Evolutionary conservation across 2,113 vertebrate species (phyloP), one percentile per base, ranked within the genome.

Genomic region (Vimba vimba): DNA sequence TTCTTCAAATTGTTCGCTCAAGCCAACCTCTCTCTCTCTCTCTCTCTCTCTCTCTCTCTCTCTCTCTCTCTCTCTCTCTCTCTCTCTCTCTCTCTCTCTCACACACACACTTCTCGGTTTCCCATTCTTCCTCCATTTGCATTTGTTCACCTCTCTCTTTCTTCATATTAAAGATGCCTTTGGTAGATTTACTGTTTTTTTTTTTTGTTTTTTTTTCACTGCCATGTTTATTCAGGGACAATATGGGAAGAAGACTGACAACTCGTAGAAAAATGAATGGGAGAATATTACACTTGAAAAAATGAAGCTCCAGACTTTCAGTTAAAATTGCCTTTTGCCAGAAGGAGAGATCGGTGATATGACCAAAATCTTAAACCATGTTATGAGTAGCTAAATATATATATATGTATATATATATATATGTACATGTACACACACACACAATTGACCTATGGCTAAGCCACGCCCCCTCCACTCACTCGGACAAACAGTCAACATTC

Each of bases 1-100:
- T 30, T 93, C 86, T 76, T 86, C n/a, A 43, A 52, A 11, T 66
- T 50, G 43, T 79, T 39, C 3, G n/a, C 33, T 60, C 27, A 52
- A 27, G 17, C 10, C 19, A 12, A n/a, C 9, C 3, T 77, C 64
- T 78, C 69, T 39, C 74, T 60, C 59, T 10, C 68, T 75, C 43
- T 80, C 43, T 64, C 39, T 52, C 71, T 68, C 68, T 43, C 39
- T 8, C 39, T 43, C 39, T 43, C 39, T 43, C 39, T 43, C 36
- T 36, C 36, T 79, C 39, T 62, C 39, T 52, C 71, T 68, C 66
- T 36, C 36, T 36, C 36, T 36, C 36, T 36, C 36, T 36, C 36
- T 36, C 36, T 59, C 59, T 9, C 79, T 75, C 62, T 77, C 68
- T 39, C 73, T 59, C 73, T 59, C 59, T 9, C 79, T 75, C 30